Conservation (phyloP, 2,888 invertebrate species). For the Desoria tigrina region DNA sequence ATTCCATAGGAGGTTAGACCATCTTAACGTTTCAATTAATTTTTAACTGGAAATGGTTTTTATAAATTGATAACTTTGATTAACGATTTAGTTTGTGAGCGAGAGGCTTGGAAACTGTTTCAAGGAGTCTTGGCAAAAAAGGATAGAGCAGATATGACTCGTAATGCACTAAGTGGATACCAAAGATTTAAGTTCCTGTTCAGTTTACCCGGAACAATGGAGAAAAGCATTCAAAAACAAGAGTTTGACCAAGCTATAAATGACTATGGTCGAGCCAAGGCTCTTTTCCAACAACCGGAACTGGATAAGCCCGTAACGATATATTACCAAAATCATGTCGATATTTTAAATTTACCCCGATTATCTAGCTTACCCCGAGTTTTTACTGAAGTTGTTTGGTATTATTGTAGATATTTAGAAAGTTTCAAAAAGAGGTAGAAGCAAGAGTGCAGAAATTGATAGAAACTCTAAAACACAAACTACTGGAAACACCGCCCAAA, state of each 20-base stretch:
- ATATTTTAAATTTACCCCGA: no score
- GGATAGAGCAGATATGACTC: slow-evolving; percentile 92
- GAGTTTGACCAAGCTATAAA: slow-evolving; percentile 97
- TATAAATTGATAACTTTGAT: no score
- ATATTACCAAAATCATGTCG: slow-evolving; percentile 30
- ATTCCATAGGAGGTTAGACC: slow-evolving; percentile 70
- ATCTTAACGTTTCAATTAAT: not conserved
- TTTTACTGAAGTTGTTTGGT: slow-evolving; percentile 40
- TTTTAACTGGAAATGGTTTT: not conserved
- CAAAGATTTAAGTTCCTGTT: slow-evolving; percentile 94
- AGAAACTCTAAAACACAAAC: slow-evolving; percentile 74
- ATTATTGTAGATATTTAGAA: slow-evolving; percentile 70
- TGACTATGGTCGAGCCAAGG: slow-evolving; percentile 93
- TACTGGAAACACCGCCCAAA: slow-evolving; percentile 77
- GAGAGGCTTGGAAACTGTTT: slow-evolving; percentile 87
- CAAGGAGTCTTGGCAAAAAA: slow-evolving; percentile 87
- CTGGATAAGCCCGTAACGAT: slow-evolving; percentile 76
- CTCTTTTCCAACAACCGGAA: slow-evolving; percentile 78
- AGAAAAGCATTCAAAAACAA: slow-evolving; percentile 86
- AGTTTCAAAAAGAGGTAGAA: slow-evolving; percentile 89
- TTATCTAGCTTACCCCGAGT: not conserved
- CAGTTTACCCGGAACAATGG: slow-evolving; percentile 90
- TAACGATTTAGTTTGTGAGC: slow-evolving; percentile 87
- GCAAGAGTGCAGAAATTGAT: slow-evolving; percentile 79
- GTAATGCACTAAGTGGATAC: slow-evolving; percentile 89